Conservation (phyloP, 35 echinoderm and acorn worm species). For the Acanthaster planci region DNA sequence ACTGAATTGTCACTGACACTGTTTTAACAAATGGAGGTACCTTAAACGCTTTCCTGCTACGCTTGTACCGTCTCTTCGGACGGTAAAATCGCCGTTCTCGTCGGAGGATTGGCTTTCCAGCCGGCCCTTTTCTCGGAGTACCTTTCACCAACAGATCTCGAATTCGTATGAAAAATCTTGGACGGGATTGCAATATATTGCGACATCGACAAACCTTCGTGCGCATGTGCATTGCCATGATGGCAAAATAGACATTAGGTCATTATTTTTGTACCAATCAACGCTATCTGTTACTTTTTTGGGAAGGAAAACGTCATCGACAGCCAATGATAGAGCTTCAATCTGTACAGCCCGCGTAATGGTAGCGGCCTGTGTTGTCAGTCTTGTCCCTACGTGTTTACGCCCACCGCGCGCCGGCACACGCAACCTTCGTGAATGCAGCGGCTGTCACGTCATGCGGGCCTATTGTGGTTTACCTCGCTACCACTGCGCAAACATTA, state of each 20-base stretch:
- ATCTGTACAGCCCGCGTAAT: no score
- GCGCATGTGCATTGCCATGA: background rate
- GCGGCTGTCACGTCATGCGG: no score
- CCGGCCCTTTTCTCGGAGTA: background rate
- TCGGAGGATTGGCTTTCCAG: background rate
- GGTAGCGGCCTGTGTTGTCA: no score
- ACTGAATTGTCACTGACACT: no score
- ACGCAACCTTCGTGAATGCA: no score
- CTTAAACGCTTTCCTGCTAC: background rate
- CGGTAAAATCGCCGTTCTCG: background rate
- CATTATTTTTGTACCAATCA: background rate
- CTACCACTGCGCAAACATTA: no score
- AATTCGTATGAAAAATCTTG: background rate
- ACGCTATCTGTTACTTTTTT: background rate
- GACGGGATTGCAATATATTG: slow-evolving; percentile 5
- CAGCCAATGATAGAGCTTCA: background rate
- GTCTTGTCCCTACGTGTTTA: no score
- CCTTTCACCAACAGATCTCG: background rate
- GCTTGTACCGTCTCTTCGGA: slow-evolving; percentile 8
- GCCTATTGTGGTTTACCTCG: no score
- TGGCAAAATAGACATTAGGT: slow-evolving; percentile 11
- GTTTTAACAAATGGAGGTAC: no score
- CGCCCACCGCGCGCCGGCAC: no score
- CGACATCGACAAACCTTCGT: background rate
- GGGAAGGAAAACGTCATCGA: background rate